These are phyloP conservation scores for Globia sparganii DNA, from an alignment of 2,888 invertebrate genomes.

Conservation along the genomic window DNA sequence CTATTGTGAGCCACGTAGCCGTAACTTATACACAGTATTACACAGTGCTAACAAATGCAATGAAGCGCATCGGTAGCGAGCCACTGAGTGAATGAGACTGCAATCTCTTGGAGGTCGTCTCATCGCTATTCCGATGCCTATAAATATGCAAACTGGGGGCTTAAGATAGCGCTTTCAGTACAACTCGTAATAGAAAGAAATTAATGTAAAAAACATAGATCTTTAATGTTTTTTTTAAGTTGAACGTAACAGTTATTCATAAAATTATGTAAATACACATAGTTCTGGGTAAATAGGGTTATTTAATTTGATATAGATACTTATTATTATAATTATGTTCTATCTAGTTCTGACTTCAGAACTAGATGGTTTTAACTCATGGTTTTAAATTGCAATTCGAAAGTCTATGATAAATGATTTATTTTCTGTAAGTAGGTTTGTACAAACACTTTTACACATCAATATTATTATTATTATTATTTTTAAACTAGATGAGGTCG, in stretches of 20 bases:
- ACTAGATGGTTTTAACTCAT: too few relatives aligned
- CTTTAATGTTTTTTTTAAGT: not conserved
- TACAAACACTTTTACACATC: too few relatives aligned
- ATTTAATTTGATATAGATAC: not conserved
- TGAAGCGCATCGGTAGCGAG: slow-evolving; percentile 57
- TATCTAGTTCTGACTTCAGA: too few relatives aligned
- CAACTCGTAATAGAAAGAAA: not conserved
- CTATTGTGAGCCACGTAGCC: slow-evolving; percentile 6
- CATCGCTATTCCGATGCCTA: slow-evolving; percentile 69
- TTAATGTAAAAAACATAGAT: not conserved
- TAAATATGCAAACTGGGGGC: slow-evolving; percentile 68
- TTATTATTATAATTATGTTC: too few relatives aligned
- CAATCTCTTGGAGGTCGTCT: slow-evolving; percentile 68
- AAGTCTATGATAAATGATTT: too few relatives aligned
- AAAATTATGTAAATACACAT: not conserved
- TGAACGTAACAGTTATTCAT: not conserved
- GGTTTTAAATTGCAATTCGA: not conserved
- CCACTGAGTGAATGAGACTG: slow-evolving; percentile 64
- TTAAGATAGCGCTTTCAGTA: slow-evolving; percentile 50
- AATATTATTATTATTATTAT: too few relatives aligned
- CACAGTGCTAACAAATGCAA: slow-evolving; percentile 59
- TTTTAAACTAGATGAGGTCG: too few relatives aligned
- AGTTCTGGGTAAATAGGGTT: not conserved
- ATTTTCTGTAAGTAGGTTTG: too few relatives aligned
- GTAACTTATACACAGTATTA: slow-evolving; percentile 40